Evolutionary conservation across 1,140 invertebrate species (phyloP), one percentile per base, ranked within the genome.

Genomic region (Leguminivora glycinivorella): DNA sequence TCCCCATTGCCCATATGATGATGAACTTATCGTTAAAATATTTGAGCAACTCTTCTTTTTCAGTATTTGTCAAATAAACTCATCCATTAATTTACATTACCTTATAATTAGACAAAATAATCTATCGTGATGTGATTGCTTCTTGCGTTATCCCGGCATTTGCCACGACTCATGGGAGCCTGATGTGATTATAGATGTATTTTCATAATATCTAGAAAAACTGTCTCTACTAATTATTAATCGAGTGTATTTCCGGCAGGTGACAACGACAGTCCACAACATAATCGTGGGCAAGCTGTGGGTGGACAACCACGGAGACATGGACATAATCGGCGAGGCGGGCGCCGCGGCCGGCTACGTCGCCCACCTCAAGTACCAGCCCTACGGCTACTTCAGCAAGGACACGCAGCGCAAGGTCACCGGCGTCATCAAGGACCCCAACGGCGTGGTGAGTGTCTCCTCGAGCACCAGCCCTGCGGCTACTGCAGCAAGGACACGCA

Each of bases 231-330:
- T 5, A n/a, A 43, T 1, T n/a, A 47, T 6, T 66, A 56, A 19
- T 1, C 34, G 56, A 67, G 1, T 22, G 47, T 10, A 22, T 52
- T 19, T 1, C 6, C 22, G 17, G 1, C 73, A 92, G 92, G 98
- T 99, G 24, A 99, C 98, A 9, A 99, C 98, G 10, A 99, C 98
- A 17, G 97, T 99, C 22, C 98, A 99, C 92, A 99, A 99, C 92
- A 99, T 99, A 74, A 99, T 99, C 76, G 98, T 99, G 40, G 99
- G 99, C 68, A 98, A 98, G 92, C 93, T 99, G 71, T 99, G 99
- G 99, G 98, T 99, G 14, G 99, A 99, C 93, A 98, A 99, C 89
- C 97, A 99, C 86, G 99, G 99, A 34, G 98, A 99, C 85, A 99
- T 99, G 98, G 98, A 99, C 84, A 99, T 99, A 73, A 93, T 94